phyloP scores from a whole-genome alignment of 2,113 vertebrate genomes.

The Kryptolebias marmoratus region DNA sequence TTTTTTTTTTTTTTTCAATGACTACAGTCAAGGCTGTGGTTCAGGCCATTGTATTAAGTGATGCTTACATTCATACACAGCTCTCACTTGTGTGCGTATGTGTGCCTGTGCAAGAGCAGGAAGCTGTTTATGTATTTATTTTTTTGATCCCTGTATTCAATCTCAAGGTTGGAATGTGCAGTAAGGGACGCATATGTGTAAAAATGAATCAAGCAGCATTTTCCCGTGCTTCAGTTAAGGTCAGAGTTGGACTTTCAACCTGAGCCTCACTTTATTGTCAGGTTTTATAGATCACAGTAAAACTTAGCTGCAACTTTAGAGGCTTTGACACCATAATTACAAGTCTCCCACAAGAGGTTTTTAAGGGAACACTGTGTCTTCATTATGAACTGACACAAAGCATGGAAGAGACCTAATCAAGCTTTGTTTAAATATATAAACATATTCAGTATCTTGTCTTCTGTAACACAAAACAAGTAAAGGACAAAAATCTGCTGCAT shows the following conservation, averaged over 20 bases:
- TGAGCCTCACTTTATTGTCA: conserved; percentile 30
- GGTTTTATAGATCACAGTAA: conserved; percentile 34
- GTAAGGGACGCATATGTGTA: conserved; percentile 40
- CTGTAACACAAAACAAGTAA: background rate
- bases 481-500: background rate
- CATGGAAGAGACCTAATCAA: conserved; percentile 12
- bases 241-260: conserved; percentile 47
- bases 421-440: conserved; percentile 6
- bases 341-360: conserved; percentile 1
- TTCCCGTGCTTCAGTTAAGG: conserved; percentile 49
- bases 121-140: background rate
- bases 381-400: conserved; percentile 8
- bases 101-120: background rate
- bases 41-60: conserved; percentile 38
- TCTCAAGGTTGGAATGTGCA: conserved; percentile 63
- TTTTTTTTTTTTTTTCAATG: conserved; percentile 35
- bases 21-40: conserved; percentile 54
- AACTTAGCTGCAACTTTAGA: conserved; percentile 35
- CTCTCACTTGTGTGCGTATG: conserved; percentile 1
- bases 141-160: conserved; percentile 51
- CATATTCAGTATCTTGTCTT: conserved; percentile 1
- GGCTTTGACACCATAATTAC: conserved; percentile 32
- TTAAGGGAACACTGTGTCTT: conserved; percentile 28
- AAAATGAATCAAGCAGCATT: conserved; percentile 61
- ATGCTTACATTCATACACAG: conserved; percentile 45